phyloP scores from a whole-genome alignment of 2,888 invertebrate genomes.

The Zele albiditarsus region DNA sequence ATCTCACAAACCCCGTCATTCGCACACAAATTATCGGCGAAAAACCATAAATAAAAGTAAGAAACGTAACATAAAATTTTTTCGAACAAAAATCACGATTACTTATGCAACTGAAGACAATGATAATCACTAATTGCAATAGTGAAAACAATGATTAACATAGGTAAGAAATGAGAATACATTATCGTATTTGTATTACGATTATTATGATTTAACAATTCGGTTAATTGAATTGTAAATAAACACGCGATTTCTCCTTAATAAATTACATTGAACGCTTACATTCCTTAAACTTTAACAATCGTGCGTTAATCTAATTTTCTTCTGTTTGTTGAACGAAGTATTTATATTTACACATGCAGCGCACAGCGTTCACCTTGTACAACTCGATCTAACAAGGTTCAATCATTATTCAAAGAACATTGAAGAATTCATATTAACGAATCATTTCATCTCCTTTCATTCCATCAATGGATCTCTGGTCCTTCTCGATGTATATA shows the following conservation, averaged over 20 bases:
- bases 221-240: conserved; percentile 30
- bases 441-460: conserved; percentile 6
- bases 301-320: conserved; percentile 39
- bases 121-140: neutral
- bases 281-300: conserved; percentile 43
- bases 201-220: neutral
- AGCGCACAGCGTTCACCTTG: conserved; percentile 15
- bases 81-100: neutral
- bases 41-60: neutral
- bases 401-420: conserved; percentile 24
- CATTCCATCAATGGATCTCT: conserved; percentile 27
- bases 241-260: conserved; percentile 30
- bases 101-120: neutral
- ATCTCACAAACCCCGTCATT: neutral
- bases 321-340: conserved; percentile 35
- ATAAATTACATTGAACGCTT: conserved; percentile 14
- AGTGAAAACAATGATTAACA: conserved; percentile 25
- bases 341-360: conserved; percentile 26
- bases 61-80: neutral
- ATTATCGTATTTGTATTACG: conserved; percentile 35
- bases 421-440: neutral
- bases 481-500: conserved; percentile 18
- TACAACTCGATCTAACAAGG: neutral
- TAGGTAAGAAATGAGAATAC: conserved; percentile 42
- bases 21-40: neutral